phyloP scores from a whole-genome alignment of 2,113 vertebrate genomes.

The Bubo scandiacus region DNA sequence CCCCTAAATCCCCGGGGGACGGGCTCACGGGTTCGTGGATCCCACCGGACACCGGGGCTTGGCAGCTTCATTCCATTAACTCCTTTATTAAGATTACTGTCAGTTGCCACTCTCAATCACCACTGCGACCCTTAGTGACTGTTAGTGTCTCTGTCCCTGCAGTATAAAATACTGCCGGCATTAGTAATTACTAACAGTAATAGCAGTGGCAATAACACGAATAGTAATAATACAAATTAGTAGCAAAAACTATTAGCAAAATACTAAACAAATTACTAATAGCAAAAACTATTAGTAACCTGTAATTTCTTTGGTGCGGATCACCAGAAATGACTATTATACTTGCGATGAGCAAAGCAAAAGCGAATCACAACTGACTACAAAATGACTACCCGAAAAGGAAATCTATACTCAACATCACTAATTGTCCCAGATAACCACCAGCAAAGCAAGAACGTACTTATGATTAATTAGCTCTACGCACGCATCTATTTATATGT shows the following conservation, averaged over 20 bases:
- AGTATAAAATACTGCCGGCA: no score
- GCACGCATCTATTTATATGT: neutral
- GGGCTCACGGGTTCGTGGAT: neutral
- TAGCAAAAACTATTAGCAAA: neutral
- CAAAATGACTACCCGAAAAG: neutral
- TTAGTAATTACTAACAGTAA: no score
- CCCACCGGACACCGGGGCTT: neutral
- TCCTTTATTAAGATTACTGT: neutral
- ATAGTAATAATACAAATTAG: neutral
- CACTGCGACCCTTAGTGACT: no score
- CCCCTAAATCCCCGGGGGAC: neutral
- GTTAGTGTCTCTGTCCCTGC: rapidly evolving
- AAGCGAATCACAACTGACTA: no score
- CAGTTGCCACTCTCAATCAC: no score
- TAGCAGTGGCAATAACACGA: neutral
- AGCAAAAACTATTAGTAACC: no score
- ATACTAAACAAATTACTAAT: no score
- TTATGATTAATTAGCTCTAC: neutral
- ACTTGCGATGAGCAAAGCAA: neutral
- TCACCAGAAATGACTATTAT: neutral
- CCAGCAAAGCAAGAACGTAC: no score
- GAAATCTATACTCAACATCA: neutral
- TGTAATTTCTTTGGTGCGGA: neutral
- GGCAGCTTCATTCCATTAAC: no score
- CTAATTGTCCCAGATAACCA: neutral